Evolutionary conservation across 2,113 vertebrate species (phyloP).

Genomic region (Onychorhynchus coronatus): DNA sequence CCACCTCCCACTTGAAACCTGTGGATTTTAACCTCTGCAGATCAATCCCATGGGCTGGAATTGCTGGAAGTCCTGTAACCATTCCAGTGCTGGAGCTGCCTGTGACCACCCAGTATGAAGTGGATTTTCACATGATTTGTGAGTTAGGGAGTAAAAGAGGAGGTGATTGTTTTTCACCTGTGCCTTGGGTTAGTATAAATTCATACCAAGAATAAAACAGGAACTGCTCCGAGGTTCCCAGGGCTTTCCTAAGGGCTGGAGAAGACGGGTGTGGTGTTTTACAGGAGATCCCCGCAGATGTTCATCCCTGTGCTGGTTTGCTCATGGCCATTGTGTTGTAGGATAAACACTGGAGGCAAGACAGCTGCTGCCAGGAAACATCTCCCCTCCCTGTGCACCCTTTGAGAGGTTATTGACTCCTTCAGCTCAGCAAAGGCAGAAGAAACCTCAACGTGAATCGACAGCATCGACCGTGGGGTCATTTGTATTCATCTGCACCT

Average conservation of each 20-base stretch:
- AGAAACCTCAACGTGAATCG: background rate
- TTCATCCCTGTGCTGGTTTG: background rate
- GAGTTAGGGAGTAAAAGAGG: background rate
- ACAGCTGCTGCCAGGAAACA: background rate
- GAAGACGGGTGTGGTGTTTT: background rate
- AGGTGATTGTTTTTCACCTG: background rate
- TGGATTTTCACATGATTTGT: background rate
- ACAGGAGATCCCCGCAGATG: background rate
- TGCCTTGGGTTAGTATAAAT: background rate
- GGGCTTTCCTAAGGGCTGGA: background rate
- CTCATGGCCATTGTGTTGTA: fast-evolving
- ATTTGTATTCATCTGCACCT: constrained; percentile 43
- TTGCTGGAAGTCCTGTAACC: background rate
- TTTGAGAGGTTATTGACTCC: background rate
- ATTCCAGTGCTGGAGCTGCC: background rate
- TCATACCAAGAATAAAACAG: background rate
- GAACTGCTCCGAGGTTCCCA: background rate
- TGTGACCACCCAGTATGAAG: fast-evolving
- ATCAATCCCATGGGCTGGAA: background rate
- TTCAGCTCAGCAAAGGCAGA: background rate
- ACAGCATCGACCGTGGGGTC: constrained; percentile 15
- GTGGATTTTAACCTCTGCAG: background rate
- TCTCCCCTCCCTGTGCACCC: background rate
- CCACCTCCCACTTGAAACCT: background rate
- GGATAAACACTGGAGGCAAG: background rate